Evolutionary conservation across 2,797 vertebrate species (phyloP).

Genomic region (Mormyrus hasselquistii): DNA sequence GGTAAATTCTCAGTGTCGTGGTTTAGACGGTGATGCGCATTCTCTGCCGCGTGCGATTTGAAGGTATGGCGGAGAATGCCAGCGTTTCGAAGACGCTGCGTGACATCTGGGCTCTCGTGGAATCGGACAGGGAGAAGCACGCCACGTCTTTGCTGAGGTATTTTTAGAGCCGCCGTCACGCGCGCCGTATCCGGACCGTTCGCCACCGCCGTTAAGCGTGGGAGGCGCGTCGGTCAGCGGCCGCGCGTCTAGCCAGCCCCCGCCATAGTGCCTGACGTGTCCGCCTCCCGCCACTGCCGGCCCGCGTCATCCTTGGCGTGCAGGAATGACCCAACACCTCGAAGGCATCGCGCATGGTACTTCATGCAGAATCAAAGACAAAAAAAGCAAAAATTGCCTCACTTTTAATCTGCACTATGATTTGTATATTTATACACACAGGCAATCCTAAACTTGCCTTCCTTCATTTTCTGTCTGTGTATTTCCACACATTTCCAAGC

Average conservation of each 20-base stretch:
- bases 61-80: conserved; percentile 74
- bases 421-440: not conserved
- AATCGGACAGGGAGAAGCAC: conserved; percentile 65
- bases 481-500: not conserved
- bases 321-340: conserved; percentile 60
- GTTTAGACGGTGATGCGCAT: not conserved
- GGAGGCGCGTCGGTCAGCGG: not conserved
- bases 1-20: not conserved
- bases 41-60: conserved; percentile 12
- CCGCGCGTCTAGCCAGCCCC: not conserved
- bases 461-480: not conserved
- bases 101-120: conserved; percentile 67
- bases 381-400: not conserved
- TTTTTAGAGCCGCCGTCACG: conserved; percentile 28
- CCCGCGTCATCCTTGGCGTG: conserved; percentile 51
- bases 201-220: not conserved
- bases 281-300: conserved; percentile 39
- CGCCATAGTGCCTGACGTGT: conserved; percentile 23
- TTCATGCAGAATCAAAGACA: not conserved
- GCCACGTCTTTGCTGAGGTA: conserved; percentile 75
- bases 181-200: not conserved
- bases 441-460: not conserved
- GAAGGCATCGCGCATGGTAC: not conserved
- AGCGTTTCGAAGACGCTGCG: conserved; percentile 60
- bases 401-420: not conserved